phyloP scores from a whole-genome alignment of 2,888 invertebrate genomes.

The Dasysyrphus tricinctus region DNA sequence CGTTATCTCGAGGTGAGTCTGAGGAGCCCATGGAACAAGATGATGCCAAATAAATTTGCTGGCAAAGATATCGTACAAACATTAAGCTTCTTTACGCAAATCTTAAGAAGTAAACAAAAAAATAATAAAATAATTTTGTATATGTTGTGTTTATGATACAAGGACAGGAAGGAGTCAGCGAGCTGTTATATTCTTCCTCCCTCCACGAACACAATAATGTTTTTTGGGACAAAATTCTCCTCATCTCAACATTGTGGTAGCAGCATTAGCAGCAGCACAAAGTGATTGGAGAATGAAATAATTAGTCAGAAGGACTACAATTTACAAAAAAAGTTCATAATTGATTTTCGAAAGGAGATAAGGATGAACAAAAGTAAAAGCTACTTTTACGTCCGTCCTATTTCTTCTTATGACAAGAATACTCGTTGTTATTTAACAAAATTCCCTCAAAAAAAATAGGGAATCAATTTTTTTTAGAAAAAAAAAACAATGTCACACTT shows the following conservation, averaged over 20 bases:
- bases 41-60: conserved; percentile 87
- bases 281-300: conserved; percentile 36
- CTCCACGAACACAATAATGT: conserved; percentile 31
- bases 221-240: conserved; percentile 51
- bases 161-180: neutral
- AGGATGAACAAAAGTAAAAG: conserved; percentile 21
- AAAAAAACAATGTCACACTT: conserved; percentile 26
- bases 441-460: conserved; percentile 13
- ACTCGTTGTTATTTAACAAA: conserved; percentile 59
- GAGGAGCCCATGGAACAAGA: conserved; percentile 94
- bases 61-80: conserved; percentile 37
- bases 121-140: conserved; percentile 27
- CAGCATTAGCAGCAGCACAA: conserved; percentile 27
- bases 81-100: conserved; percentile 31
- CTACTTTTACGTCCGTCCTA: conserved; percentile 15
- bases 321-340: conserved; percentile 33
- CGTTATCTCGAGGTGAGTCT: conserved; percentile 88
- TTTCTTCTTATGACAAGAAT: conserved; percentile 62
- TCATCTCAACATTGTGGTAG: conserved; percentile 15
- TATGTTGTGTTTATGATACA: conserved; percentile 43
- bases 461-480: conserved; percentile 10
- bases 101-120: conserved; percentile 28
- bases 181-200: neutral
- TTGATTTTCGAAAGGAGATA: conserved; percentile 38
- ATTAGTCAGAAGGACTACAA: conserved; percentile 56